Conservation (phyloP, 2,888 invertebrate species). For the Prenolepis imparis region DNA sequence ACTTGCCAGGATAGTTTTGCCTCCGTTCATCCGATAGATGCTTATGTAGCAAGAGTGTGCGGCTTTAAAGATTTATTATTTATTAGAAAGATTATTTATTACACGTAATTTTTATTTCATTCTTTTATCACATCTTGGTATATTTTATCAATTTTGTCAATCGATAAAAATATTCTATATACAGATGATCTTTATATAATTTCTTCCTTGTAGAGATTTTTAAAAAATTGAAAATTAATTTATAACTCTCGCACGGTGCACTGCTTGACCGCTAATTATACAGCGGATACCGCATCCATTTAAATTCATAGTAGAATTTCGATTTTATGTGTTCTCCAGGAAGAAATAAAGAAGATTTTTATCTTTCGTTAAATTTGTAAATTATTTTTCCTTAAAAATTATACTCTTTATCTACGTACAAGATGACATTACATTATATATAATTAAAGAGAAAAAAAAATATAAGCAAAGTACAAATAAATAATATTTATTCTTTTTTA, state of each 20-base stretch:
- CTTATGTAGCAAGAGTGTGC: constrained; percentile 60
- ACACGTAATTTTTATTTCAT: constrained; percentile 34
- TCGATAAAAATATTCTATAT: neutral
- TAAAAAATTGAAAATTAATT: neutral
- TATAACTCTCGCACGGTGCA: neutral
- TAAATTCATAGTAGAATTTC: neutral
- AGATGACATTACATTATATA: neutral
- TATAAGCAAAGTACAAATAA: neutral
- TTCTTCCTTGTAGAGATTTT: neutral
- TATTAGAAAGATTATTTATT: no score
- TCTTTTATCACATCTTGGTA: neutral
- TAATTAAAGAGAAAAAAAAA: neutral
- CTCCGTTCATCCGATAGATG: constrained; percentile 73
- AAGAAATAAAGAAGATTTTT: neutral
- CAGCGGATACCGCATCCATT: neutral
- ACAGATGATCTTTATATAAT: neutral
- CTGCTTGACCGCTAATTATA: neutral
- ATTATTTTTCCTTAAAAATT: neutral
- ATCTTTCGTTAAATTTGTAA: neutral
- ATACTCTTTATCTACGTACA: neutral
- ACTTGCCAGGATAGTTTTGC: constrained; percentile 78
- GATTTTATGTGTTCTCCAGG: neutral
- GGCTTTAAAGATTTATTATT: constrained; percentile 58
- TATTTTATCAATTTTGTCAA: neutral
- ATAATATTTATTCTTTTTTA: neutral